Evolutionary conservation across 2,797 vertebrate species (phyloP), one percentile per base, ranked within the genome.

Genomic region (Macropus fuliginosus): DNA sequence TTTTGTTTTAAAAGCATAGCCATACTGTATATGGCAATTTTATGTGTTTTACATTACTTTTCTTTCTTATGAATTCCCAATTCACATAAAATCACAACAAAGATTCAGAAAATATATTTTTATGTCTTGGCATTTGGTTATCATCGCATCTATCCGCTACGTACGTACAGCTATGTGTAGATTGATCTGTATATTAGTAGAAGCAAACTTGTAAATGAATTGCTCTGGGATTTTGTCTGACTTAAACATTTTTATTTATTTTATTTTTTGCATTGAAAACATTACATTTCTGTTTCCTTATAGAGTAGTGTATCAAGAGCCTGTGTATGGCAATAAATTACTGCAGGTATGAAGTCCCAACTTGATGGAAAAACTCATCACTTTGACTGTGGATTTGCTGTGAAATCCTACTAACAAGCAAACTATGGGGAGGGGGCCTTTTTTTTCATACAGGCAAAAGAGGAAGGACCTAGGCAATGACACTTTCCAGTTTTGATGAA

Each of bases 321-420:
- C 98, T 98, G 97, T 98, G 95, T 98, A 95, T 98, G 98, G 98
- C 98, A 98, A 96, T 98, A 98, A 98, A 93, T 98, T 98, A 90
- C 96, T 97, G 46, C 98, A 98, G 98, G 98, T 98, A 97, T 94
- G 98, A 97, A 95, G 91, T 96, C 91, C 93, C 94, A 56, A 94
- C 96, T 56, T 98, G 97, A 95, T 97, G 97, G 97, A 92, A 94
- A 97, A 94, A 29, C 95, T 96, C 96, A 2, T 97, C 96, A 66
- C 92, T 94, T 55, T 97, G 96, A 96, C 93, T 95, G 94, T 93
- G 98, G 98, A 95, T 95, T 97, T 98, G 95, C 55, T 96, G 95
- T 98, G 95, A 97, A 98, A 97, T 94, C 93, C 81, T 96, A 97
- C 95, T 98, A 98, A 97, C 94, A 95, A 95, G 93, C 55, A 40